phyloP scores from a whole-genome alignment of 2,888 invertebrate genomes.

The Thereva unica region DNA sequence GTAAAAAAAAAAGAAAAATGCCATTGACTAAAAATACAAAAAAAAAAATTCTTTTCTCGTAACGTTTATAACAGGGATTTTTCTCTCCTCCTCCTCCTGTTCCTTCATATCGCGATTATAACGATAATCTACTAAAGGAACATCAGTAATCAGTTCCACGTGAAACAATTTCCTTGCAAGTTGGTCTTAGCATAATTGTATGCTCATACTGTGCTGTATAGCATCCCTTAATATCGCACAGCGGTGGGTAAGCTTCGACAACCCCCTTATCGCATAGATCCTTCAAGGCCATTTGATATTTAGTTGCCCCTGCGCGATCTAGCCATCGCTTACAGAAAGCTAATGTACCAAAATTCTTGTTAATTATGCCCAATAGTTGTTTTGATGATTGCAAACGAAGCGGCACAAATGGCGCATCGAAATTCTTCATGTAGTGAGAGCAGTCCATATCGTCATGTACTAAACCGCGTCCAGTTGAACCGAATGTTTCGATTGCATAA shows the following conservation, averaged over 20 bases:
- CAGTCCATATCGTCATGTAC: conserved; percentile 99
- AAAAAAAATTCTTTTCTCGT: too few species aligned
- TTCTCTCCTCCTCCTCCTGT: too few species aligned
- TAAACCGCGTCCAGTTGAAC: conserved; percentile 91
- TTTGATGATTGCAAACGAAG: conserved; percentile 92
- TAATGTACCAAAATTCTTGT: conserved; percentile 95
- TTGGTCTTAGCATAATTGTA: conserved; percentile 94
- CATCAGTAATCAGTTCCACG: conserved; percentile 92
- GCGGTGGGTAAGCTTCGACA: conserved; percentile 97
- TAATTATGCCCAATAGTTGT: conserved; percentile 86
- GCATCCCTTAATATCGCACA: conserved; percentile 95
- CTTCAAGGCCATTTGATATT: conserved; percentile 97
- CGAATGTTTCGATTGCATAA: conserved; percentile 99
- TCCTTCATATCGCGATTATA: too few species aligned
- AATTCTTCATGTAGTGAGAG: conserved; percentile 99
- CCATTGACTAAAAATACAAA: too few species aligned
- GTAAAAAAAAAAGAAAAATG: too few species aligned
- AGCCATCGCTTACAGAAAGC: conserved; percentile 99
- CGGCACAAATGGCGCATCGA: conserved; percentile 89
- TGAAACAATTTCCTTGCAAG: conserved; percentile 97
- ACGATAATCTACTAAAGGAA: neutral
- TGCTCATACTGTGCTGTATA: conserved; percentile 99
- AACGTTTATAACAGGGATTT: too few species aligned
- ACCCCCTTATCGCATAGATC: conserved; percentile 97
- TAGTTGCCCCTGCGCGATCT: conserved; percentile 94